Percentiles rank a stretch among this genome's conserved stretches.
These are phyloP conservation scores for Barbus barbus DNA, from an alignment of 2,113 vertebrate genomes.

Conservation along the genomic window DNA sequence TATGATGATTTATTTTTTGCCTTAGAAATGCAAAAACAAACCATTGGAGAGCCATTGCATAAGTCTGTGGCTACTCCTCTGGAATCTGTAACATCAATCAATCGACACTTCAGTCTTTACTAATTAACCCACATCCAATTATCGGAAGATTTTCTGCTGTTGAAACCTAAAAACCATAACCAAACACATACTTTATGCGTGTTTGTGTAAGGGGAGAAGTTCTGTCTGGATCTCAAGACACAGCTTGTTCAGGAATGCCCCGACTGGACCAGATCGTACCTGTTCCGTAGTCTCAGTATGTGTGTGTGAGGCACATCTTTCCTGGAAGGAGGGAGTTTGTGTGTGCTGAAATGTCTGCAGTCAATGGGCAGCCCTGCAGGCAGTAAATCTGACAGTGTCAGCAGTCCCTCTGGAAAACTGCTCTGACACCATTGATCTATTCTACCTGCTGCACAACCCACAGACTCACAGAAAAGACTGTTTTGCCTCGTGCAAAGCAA, in stretches of 20 bases:
- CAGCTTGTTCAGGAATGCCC: slow-evolving; percentile 54
- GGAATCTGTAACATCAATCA: background rate
- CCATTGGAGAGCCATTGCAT: background rate
- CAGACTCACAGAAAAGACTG: slow-evolving; percentile 27
- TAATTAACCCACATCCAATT: background rate
- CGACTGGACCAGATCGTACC: background rate
- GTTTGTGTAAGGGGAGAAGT: slow-evolving; percentile 16
- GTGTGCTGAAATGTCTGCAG: slow-evolving; percentile 33
- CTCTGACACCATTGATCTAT: slow-evolving; percentile 29
- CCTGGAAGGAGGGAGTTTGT: slow-evolving; percentile 19
- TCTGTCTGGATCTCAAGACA: slow-evolving; percentile 31
- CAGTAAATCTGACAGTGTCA: slow-evolving; percentile 37
- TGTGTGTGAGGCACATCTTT: background rate
- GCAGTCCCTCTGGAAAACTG: background rate
- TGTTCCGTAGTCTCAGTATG: slow-evolving; percentile 3
- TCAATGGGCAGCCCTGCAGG: slow-evolving; percentile 5
- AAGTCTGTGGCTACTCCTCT: background rate
- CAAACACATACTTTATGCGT: background rate
- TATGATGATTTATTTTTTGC: too few species aligned
- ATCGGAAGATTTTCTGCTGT: background rate
- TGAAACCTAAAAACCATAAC: background rate
- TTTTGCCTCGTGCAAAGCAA: slow-evolving; percentile 4
- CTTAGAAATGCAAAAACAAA: background rate
- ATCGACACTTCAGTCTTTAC: background rate
- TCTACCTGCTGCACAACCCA: slow-evolving; percentile 26